Evolutionary conservation across 2,113 vertebrate genomes (phyloP).

Genomic region (Poecilia latipinna): DNA sequence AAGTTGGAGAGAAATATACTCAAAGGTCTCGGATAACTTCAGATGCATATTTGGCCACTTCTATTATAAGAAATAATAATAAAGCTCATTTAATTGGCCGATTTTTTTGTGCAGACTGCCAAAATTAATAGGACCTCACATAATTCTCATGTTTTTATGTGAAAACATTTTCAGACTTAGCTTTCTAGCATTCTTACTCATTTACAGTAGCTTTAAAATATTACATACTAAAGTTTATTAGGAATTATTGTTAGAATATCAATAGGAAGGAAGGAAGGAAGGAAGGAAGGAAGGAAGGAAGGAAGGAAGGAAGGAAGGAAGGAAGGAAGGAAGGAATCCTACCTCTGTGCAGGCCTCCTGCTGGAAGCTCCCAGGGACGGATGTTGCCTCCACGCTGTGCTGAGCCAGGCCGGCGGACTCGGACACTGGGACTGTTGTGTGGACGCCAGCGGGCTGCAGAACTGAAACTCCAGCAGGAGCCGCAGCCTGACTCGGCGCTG

Average conservation of each 20-base stretch:
- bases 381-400: conserved; percentile 64
- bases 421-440: conserved; percentile 66
- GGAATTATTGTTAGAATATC: too few species aligned
- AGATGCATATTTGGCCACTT: too few species aligned
- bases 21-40: background rate
- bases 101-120: background rate
- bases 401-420: conserved; percentile 72
- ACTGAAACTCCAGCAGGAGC: conserved; percentile 50
- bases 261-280: too few species aligned
- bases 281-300: too few species aligned
- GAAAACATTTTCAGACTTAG: background rate
- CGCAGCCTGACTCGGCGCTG: conserved; percentile 35
- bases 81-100: background rate
- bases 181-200: background rate
- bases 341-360: conserved; percentile 72
- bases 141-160: background rate
- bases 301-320: too few species aligned
- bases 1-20: background rate
- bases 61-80: background rate
- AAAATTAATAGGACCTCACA: background rate
- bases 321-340: conserved; percentile 8
- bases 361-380: conserved; percentile 46
- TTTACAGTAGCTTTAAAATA: too few species aligned
- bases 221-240: too few species aligned
- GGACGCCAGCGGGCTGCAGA: conserved; percentile 77